Percentiles rank a stretch among this genome's conserved stretches.
phyloP scores from a whole-genome alignment of 2,797 vertebrate genomes.

The Thalassophryne amazonica region DNA sequence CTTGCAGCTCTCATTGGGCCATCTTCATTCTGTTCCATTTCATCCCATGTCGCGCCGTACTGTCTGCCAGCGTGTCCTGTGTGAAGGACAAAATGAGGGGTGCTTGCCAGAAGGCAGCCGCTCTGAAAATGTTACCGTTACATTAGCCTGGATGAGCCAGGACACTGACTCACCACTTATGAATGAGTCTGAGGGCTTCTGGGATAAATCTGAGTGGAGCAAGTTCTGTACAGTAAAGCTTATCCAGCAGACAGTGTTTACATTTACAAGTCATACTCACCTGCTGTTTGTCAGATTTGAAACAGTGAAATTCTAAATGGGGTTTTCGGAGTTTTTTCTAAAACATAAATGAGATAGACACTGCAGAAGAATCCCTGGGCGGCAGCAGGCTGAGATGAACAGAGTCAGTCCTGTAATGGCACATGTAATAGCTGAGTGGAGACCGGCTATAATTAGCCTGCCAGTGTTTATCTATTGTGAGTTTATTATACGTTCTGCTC shows the following conservation, averaged over 20 bases:
- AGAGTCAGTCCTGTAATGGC: constrained; percentile 10
- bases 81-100: constrained; percentile 49
- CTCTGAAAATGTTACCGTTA: constrained; percentile 47
- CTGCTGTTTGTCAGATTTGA: no score
- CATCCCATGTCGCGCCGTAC: constrained; percentile 1
- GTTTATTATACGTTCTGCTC: constrained; percentile 44
- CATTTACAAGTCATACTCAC: neutral
- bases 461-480: constrained; percentile 26
- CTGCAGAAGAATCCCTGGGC: constrained; percentile 8
- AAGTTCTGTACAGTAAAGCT: constrained; percentile 4
- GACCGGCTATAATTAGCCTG: constrained; percentile 46
- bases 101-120: constrained; percentile 57
- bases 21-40: constrained; percentile 22
- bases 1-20: neutral
- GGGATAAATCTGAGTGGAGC: constrained; percentile 38
- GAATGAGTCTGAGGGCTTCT: constrained; percentile 37
- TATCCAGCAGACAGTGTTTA: neutral
- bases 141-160: constrained; percentile 51
- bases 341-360: neutral
- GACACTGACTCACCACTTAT: constrained; percentile 54
- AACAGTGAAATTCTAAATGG: no score
- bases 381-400: neutral
- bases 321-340: no score
- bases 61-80: constrained; percentile 41
- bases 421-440: constrained; percentile 21